These are phyloP conservation scores for Hippocampus abdominalis DNA, from an alignment of 2,113 vertebrate species.

Conservation along the genomic window DNA sequence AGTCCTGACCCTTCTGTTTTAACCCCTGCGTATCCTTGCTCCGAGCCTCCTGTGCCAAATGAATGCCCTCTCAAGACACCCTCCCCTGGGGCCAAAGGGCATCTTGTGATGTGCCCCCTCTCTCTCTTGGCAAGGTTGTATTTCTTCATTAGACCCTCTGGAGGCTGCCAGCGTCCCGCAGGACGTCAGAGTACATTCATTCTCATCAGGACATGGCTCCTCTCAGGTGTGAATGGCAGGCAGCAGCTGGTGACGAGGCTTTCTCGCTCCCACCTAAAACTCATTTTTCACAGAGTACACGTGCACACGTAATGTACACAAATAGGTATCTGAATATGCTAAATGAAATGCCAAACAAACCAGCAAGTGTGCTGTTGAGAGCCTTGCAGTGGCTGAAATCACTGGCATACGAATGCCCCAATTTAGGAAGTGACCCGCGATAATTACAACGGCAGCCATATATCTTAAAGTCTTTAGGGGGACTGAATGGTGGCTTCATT, in stretches of 20 bases:
- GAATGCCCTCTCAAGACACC: conserved; percentile 53
- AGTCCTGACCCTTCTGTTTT: conserved; percentile 27
- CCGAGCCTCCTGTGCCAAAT: conserved; percentile 40
- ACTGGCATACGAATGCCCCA: conserved; percentile 65
- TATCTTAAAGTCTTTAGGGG: conserved; percentile 69
- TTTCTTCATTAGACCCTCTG: conserved; percentile 83
- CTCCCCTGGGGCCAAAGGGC: conserved; percentile 57
- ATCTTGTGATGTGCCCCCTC: conserved; percentile 57
- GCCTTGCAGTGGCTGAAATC: conserved; percentile 38
- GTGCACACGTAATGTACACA: conserved; percentile 29
- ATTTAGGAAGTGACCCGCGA: conserved; percentile 65
- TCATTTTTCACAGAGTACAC: conserved; percentile 74
- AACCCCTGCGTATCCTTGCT: conserved; percentile 53
- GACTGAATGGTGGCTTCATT: conserved; percentile 62
- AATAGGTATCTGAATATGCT: conserved; percentile 11
- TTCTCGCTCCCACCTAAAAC: conserved; percentile 78
- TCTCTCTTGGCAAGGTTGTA: conserved; percentile 72
- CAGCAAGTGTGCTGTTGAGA: conserved; percentile 38
- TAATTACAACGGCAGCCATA: conserved; percentile 68
- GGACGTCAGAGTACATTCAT: conserved; percentile 90
- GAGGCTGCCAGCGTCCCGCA: conserved; percentile 77
- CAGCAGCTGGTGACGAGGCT: conserved; percentile 81
- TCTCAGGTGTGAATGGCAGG: conserved; percentile 91
- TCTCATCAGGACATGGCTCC: conserved; percentile 86
- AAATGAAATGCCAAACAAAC: conserved; percentile 34